phyloP scores from a whole-genome alignment of 2,888 invertebrate genomes.

The Sacculina carcini region DNA sequence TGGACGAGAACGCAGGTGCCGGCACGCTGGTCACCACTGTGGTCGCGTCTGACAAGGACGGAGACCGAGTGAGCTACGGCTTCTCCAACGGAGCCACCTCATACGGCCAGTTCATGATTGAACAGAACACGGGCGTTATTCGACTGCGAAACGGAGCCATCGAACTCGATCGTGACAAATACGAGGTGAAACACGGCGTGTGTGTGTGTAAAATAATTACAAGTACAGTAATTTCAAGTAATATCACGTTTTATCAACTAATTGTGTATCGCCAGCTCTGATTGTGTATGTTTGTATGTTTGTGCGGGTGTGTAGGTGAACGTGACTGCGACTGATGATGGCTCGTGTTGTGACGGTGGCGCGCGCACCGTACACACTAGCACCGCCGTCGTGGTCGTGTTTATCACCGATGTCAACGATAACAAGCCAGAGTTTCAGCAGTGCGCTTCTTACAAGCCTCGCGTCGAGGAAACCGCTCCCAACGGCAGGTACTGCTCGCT shows the following conservation, averaged over 20 bases:
- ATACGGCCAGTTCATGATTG: conserved; percentile 78
- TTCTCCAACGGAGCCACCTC: conserved; percentile 54
- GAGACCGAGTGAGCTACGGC: conserved; percentile 77
- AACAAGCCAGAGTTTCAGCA: conserved; percentile 88
- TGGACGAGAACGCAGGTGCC: conserved; percentile 82
- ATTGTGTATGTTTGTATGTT: too few relatives aligned
- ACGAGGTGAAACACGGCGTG: conserved; percentile 42
- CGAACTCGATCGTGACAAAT: conserved; percentile 68
- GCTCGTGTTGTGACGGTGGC: conserved; percentile 79
- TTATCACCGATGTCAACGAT: conserved; percentile 89
- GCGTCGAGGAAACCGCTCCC: conserved; percentile 78
- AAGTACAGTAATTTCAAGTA: too few relatives aligned
- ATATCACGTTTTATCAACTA: too few relatives aligned
- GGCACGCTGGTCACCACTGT: conserved; percentile 87
- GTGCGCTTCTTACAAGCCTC: conserved; percentile 71
- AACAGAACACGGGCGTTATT: conserved; percentile 82
- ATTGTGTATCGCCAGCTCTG: too few relatives aligned
- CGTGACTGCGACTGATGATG: conserved; percentile 91
- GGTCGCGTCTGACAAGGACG: conserved; percentile 89
- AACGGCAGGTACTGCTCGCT: conserved; percentile 71
- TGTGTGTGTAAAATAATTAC: too few relatives aligned
- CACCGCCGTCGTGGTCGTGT: conserved; percentile 80
- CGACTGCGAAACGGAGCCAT: conserved; percentile 64
- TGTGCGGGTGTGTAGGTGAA: conserved; percentile 31
- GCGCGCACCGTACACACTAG: conserved; percentile 57